These are phyloP conservation scores for Heliconius aoede DNA, from an alignment of 2,888 invertebrate species.

Conservation along the genomic window DNA sequence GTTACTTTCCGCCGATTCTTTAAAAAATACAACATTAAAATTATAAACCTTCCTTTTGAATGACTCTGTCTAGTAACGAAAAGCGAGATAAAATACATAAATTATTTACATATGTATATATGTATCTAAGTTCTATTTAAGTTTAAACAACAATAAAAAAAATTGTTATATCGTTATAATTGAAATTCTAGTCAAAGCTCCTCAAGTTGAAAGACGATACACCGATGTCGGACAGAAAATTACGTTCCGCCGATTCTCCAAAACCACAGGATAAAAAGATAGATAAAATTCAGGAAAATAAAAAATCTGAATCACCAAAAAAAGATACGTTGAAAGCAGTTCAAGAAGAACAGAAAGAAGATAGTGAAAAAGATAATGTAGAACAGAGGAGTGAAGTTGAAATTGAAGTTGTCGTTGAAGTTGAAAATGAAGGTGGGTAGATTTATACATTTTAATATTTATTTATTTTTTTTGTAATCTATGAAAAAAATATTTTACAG, in stretches of 20 bases:
- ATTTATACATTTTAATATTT: constrained; percentile 20
- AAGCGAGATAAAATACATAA: too few species aligned
- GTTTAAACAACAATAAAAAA: too few species aligned
- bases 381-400: constrained; percentile 51
- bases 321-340: constrained; percentile 39
- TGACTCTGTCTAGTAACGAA: too few species aligned
- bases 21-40: too few species aligned
- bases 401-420: constrained; percentile 60
- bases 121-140: too few species aligned
- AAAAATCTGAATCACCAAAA: constrained; percentile 48
- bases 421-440: constrained; percentile 61
- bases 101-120: too few species aligned
- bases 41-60: too few species aligned
- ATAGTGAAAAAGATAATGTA: constrained; percentile 41
- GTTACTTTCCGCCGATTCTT: too few species aligned
- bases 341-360: constrained; percentile 36
- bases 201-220: constrained; percentile 69
- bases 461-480: neutral
- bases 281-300: constrained; percentile 46
- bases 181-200: constrained; percentile 67
- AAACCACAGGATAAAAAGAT: constrained; percentile 60
- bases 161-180: constrained; percentile 3
- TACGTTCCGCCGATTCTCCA: constrained; percentile 71
- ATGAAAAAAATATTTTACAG: too few species aligned
- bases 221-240: constrained; percentile 61